phyloP scores from a whole-genome alignment of 2,113 vertebrate genomes.

The Ailuropoda melanoleuca region DNA sequence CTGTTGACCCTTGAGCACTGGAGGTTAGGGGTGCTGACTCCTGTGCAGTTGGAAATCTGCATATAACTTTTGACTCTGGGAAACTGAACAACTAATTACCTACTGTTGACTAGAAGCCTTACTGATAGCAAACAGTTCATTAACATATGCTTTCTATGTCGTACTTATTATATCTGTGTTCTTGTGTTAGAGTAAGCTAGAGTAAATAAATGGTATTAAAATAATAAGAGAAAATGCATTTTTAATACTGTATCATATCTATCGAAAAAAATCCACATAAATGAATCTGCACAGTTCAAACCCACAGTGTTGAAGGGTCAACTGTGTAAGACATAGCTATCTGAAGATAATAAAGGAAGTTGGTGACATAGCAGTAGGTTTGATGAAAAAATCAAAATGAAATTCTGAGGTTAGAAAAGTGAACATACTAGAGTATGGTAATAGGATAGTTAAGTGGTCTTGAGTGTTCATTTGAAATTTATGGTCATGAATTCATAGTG shows the following conservation, averaged over 20 bases:
- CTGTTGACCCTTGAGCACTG: not conserved
- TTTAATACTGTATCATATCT: not conserved
- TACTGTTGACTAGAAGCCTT: not conserved
- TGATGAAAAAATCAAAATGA: not conserved
- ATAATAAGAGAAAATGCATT: not conserved
- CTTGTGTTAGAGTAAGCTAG: not conserved
- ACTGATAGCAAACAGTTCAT: not conserved
- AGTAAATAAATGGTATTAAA: not conserved
- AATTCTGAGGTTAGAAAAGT: not conserved
- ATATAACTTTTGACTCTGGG: not conserved
- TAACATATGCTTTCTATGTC: not conserved
- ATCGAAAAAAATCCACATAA: not conserved
- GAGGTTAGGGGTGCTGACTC: not conserved
- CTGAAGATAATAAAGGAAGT: not conserved
- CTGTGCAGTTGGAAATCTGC: not conserved
- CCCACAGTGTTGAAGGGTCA: not conserved
- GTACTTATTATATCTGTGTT: not conserved
- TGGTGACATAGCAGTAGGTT: not conserved
- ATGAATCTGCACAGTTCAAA: not conserved
- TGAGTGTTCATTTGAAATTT: not conserved
- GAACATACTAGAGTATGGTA: not conserved
- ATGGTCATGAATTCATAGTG: not conserved
- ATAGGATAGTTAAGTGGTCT: not conserved
- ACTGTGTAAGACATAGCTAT: not conserved
- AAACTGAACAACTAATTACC: not conserved